A percentile compares a stretch with the other conserved stretches of the same genome.
Evolutionary conservation across 2,888 invertebrate genomes (phyloP).

Genomic region (Clunio marinus): DNA sequence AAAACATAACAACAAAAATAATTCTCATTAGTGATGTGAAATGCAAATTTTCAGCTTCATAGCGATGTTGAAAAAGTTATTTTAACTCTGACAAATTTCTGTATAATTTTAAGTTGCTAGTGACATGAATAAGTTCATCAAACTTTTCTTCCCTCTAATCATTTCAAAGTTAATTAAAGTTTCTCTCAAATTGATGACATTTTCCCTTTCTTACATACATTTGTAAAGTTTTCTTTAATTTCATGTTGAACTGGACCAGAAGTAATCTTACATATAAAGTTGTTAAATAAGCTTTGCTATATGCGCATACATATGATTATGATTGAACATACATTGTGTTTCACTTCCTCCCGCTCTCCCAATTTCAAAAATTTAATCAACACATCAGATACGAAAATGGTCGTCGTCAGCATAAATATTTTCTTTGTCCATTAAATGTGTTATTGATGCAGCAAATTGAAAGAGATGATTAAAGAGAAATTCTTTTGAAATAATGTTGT

Average conservation of each 20-base stretch:
- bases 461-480: not conserved
- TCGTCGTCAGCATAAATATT: not conserved
- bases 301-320: not conserved
- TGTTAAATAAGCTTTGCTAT: constrained; percentile 18
- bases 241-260: constrained; percentile 17
- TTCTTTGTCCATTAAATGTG: not conserved
- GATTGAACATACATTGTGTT: not conserved
- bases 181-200: too few relatives aligned
- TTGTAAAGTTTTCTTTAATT: not conserved
- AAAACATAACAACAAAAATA: constrained; percentile 4
- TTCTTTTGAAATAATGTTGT: not conserved
- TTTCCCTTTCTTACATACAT: too few relatives aligned
- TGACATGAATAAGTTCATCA: not conserved
- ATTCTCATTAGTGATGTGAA: not conserved
- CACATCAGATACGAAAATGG: too few relatives aligned
- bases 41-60: not conserved
- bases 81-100: not conserved
- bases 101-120: not conserved
- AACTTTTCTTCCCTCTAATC: not conserved
- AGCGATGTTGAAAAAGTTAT: not conserved
- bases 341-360: not conserved
- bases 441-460: not conserved
- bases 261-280: not conserved
- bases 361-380: not conserved
- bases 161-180: not conserved